Percentiles rank a stretch among this genome's conserved stretches.
Conservation (phyloP, 2,113 vertebrate species). For the Pseudopodoces humilis region DNA sequence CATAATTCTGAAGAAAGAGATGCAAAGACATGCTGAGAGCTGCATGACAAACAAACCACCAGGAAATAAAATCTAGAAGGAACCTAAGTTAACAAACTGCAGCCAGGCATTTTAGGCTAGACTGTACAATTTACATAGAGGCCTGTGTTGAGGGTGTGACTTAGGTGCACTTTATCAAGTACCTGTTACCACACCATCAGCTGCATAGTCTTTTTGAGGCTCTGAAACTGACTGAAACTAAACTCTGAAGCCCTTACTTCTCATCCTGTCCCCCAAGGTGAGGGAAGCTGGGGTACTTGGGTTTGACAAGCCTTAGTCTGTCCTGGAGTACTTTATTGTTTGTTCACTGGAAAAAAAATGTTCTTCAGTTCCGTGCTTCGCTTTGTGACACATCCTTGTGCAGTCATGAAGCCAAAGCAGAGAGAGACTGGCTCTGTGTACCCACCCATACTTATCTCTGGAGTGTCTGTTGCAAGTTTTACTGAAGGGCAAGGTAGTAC, state of each 20-base stretch:
- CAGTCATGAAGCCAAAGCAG: background rate
- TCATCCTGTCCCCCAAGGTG: background rate
- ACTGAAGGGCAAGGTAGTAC: background rate
- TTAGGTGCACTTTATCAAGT: background rate
- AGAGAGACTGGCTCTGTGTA: background rate
- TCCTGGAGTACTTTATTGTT: background rate
- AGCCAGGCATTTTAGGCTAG: background rate
- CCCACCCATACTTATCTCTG: background rate
- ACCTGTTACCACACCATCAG: background rate
- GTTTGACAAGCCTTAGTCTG: background rate
- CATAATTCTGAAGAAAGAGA: background rate
- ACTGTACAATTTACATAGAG: background rate
- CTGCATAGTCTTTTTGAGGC: background rate
- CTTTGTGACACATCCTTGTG: background rate
- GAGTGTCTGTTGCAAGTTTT: background rate
- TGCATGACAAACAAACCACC: background rate
- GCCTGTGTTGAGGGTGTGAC: background rate
- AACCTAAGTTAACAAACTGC: background rate
- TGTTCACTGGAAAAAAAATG: background rate
- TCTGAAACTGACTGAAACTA: background rate
- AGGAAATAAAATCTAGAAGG: background rate
- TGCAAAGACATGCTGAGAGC: background rate
- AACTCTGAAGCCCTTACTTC: background rate
- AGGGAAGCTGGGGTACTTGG: background rate
- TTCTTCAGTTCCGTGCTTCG: rapidly evolving